These are phyloP conservation scores for Steinernema carpocapsae DNA, from an alignment of 2,888 invertebrate species.

Conservation along the genomic window DNA sequence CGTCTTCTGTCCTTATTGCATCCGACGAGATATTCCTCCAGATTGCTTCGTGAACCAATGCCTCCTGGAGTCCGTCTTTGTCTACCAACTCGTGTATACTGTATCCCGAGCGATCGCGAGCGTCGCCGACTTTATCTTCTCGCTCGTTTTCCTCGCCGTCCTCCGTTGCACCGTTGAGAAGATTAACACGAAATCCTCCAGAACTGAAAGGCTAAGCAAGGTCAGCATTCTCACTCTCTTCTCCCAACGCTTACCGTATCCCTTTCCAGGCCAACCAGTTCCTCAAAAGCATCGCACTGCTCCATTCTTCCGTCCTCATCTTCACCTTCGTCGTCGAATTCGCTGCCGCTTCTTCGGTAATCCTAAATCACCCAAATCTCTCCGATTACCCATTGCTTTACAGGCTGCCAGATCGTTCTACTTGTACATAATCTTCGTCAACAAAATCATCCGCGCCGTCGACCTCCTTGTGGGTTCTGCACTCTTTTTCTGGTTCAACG, in stretches of 20 bases:
- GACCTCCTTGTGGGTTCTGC: not conserved
- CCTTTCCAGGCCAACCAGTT: constrained; percentile 1
- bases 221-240: not conserved
- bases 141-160: constrained; percentile 1
- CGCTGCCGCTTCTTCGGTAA: not conserved
- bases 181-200: not conserved
- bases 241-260: not conserved
- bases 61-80: not conserved
- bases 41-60: constrained; percentile 22
- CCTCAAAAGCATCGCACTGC: constrained; percentile 17
- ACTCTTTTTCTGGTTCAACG: constrained; percentile 4
- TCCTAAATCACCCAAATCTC: not conserved
- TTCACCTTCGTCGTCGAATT: not conserved
- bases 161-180: not conserved
- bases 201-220: not conserved
- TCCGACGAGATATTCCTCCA: not conserved
- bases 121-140: constrained; percentile 7
- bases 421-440: constrained; percentile 1
- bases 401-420: not conserved
- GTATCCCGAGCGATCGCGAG: constrained; percentile 9
- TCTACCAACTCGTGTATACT: constrained; percentile 11
- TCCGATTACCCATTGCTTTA: not conserved
- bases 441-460: constrained; percentile 1
- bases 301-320: constrained; percentile 7
- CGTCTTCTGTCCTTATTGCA: not conserved